These are phyloP conservation scores for Zaprionus nigranus DNA, from an alignment of 1,140 invertebrate species.

Conservation along the genomic window DNA sequence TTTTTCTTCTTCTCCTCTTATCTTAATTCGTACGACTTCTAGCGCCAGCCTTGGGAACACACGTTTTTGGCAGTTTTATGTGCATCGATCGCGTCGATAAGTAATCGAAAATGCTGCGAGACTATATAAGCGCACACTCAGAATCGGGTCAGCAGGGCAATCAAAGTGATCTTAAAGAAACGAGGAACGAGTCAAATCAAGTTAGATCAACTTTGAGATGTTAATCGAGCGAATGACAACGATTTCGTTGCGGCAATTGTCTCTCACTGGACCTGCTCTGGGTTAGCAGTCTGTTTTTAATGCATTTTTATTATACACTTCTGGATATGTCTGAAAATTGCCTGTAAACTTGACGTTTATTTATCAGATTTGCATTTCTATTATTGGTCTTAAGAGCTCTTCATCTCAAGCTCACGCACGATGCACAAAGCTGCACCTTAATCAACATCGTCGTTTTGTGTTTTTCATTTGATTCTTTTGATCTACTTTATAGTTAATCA, in stretches of 20 bases:
- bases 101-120: constrained; percentile 38
- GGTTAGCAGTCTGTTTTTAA: not conserved
- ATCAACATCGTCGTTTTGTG: not conserved
- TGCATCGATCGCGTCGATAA: constrained; percentile 30
- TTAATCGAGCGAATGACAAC: constrained; percentile 11
- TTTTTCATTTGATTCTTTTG: not conserved
- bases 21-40: constrained; percentile 12
- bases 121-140: not conserved
- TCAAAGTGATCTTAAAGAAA: constrained; percentile 9
- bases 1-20: not conserved
- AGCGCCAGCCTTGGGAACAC: constrained; percentile 29
- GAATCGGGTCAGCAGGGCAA: constrained; percentile 31
- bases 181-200: not conserved
- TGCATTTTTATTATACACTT: constrained; percentile 9
- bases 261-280: too few species aligned
- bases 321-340: not conserved
- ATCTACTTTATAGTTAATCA: not conserved
- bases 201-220: constrained; percentile 18
- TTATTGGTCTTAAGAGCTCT: not conserved
- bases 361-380: constrained; percentile 9
- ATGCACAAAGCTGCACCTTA: not conserved
- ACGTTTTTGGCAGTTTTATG: constrained; percentile 42
- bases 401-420: not conserved
- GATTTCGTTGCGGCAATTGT: constrained; percentile 32
- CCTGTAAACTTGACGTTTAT: not conserved